These are phyloP conservation scores for Peucedramus taeniatus DNA, from an alignment of 2,113 vertebrate genomes.

Conservation along the genomic window DNA sequence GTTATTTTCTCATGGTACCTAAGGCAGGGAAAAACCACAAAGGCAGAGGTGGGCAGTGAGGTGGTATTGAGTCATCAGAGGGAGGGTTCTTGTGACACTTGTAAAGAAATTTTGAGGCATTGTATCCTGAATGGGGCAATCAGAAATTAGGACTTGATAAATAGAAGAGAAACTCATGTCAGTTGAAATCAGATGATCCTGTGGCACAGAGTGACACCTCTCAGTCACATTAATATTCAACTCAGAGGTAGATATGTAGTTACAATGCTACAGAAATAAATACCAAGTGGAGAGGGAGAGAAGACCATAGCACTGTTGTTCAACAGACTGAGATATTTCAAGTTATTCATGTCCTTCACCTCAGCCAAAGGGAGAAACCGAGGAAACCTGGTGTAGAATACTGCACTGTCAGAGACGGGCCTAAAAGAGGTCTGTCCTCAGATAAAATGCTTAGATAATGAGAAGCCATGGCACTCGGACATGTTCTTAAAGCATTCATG, in stretches of 20 bases:
- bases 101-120: background rate
- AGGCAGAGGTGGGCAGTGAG: background rate
- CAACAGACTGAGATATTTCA: background rate
- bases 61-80: rapidly evolving
- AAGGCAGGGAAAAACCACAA: background rate
- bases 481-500: background rate
- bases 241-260: background rate
- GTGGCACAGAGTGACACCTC: background rate
- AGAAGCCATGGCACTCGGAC: background rate
- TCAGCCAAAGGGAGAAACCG: background rate
- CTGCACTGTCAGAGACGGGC: background rate
- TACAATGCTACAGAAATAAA: background rate
- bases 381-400: background rate
- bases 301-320: background rate
- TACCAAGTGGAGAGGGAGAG: background rate
- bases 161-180: background rate
- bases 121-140: background rate
- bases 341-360: background rate
- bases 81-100: background rate
- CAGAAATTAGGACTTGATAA: background rate
- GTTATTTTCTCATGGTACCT: background rate
- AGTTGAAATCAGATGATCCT: background rate
- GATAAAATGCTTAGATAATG: background rate
- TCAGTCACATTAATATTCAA: background rate
- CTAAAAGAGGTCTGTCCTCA: background rate